Evolutionary conservation across 30 jellyfish, hydroid and myxozoan species (phyloP), one percentile per base, ranked within the genome.

Genomic region (Aurelia aurita): DNA sequence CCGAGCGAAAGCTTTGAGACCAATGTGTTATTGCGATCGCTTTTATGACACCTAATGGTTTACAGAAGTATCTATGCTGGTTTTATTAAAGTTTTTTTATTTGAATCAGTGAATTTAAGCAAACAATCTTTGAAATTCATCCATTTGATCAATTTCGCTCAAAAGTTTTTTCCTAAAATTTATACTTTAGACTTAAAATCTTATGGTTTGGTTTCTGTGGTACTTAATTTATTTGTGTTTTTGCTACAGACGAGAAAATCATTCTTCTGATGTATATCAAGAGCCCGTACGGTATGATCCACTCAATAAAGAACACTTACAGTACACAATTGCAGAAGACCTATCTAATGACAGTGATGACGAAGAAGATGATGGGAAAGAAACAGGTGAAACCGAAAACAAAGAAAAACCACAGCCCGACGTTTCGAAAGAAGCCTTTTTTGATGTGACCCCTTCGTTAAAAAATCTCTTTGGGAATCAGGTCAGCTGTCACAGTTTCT

Each of bases 251-350:
- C 51, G 13, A 39, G 51, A 39, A 0, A 14, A 12, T 72, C 10
- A 10, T 19, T 54, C 32, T 22, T 1, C 19, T 68, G 34, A 12
- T 72, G 73, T 86, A 28, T 29, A 29, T 23, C 63, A 80, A 10
- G 74, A 66, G 20, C 81, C 79, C 44, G 87, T 78, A 51, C 80
- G 98, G 9, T 91, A 91, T 66, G 98, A 91, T 43, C 98, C 98
- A 6, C 60, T 77, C 1, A 65, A 73, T 11, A 87, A 28, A 16
- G 86, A 72, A 43, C 96, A 91, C 66, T 70, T 77, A 8, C 27
- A 72, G 74, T 86, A 78, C 14, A 22, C 67, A 19, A 16, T 55
- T 55, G 67, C 29, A 19, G 67, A 55, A 80, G 98, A 91, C 54
- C 32, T 57, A 27, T 53, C 47, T 3, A 60, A 25, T 29, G 79